A percentile compares a stretch with the other conserved stretches of the same genome.
phyloP scores from a whole-genome alignment of 1,140 invertebrate genomes.

The Brachionus paranguensis region DNA sequence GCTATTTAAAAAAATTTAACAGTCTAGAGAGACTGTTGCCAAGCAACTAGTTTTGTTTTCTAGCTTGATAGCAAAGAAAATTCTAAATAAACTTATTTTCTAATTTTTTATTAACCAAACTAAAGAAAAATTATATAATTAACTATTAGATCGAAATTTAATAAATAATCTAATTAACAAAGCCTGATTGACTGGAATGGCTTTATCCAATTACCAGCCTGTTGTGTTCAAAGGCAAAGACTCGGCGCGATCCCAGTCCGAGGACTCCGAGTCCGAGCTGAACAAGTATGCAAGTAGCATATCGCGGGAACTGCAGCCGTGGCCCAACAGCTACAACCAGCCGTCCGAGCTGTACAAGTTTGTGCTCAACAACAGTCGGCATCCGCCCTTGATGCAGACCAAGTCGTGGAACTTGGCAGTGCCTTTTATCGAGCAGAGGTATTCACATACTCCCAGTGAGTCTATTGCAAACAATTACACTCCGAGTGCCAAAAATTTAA shows the following conservation, averaged over 20 bases:
- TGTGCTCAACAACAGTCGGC: conserved; percentile 52
- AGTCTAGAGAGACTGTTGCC: conserved; percentile 24
- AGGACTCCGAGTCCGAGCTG: not conserved
- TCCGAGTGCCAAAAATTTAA: conserved; percentile 58
- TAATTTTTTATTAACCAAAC: not conserved
- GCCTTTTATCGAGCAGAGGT: conserved; percentile 54
- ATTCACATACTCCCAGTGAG: conserved; percentile 61
- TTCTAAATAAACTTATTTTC: conserved; percentile 24
- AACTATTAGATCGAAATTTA: not conserved
- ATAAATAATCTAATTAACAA: not conserved
- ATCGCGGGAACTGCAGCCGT: conserved; percentile 1
- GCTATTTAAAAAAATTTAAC: not conserved
- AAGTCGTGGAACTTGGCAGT: conserved; percentile 56
- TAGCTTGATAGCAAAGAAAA: not conserved
- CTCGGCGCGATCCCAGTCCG: not conserved
- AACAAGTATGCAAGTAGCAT: conserved; percentile 15
- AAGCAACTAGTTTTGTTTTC: not conserved
- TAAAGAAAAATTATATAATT: conserved; percentile 2
- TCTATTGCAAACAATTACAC: conserved; percentile 62
- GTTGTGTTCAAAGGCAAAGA: not conserved
- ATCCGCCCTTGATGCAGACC: conserved; percentile 55
- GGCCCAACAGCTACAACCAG: not conserved
- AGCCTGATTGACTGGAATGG: not conserved
- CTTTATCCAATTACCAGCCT: not conserved
- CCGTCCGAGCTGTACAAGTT: conserved; percentile 44